Conservation (phyloP, 2,888 invertebrate species). For the Dynastes maya region DNA sequence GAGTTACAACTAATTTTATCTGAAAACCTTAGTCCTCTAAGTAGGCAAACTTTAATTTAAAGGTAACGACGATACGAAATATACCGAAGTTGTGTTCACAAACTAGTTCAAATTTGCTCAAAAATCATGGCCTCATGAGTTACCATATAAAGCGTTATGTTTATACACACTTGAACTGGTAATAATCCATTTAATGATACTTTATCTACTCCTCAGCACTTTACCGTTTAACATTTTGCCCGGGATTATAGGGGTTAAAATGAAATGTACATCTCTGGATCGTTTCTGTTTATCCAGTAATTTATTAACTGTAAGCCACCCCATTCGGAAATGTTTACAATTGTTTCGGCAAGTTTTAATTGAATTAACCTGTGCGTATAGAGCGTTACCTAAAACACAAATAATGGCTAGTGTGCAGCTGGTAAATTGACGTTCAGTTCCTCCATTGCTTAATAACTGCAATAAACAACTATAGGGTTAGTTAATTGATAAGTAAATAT, state of each 20-base stretch:
- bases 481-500: slow-evolving; percentile 8
- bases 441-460: not conserved
- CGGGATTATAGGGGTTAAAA: slow-evolving; percentile 20
- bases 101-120: not conserved
- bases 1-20: no score
- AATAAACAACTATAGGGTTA: not conserved
- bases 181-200: not conserved
- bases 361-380: slow-evolving; percentile 38
- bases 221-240: slow-evolving; percentile 18
- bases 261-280: slow-evolving; percentile 32
- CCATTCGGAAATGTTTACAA: slow-evolving; percentile 26
- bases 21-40: not conserved
- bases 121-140: no score
- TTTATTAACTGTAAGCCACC: slow-evolving; percentile 34
- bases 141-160: not conserved
- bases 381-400: slow-evolving; percentile 10
- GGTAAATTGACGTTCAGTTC: not conserved
- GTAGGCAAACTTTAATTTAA: not conserved
- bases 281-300: slow-evolving; percentile 38
- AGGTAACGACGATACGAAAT: not conserved
- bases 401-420: slow-evolving; percentile 7
- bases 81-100: not conserved
- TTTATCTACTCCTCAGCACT: slow-evolving; percentile 16
- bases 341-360: slow-evolving; percentile 43
- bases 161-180: not conserved